Percentiles rank a stretch among this genome's conserved stretches.
Conservation (phyloP, 1,140 invertebrate species). For the Phocides pigmalion region DNA sequence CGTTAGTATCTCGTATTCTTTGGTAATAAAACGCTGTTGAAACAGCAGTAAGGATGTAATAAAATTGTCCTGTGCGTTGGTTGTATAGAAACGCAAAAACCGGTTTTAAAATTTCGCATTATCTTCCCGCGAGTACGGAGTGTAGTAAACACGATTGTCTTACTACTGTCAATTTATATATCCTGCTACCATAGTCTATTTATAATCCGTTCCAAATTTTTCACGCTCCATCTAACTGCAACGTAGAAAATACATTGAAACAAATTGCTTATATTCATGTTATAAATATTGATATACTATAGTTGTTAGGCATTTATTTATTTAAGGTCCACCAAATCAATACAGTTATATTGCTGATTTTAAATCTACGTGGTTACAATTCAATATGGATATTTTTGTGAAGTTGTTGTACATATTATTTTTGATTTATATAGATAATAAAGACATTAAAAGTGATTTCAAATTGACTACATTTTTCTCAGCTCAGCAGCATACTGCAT, state of each 20-base stretch:
- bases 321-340: too few relatives aligned
- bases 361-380: too few relatives aligned
- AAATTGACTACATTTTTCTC: too few relatives aligned
- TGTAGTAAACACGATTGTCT: constrained; percentile 4
- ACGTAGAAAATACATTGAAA: background rate
- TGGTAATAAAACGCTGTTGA: background rate
- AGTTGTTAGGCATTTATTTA: too few relatives aligned
- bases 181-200: constrained; percentile 1
- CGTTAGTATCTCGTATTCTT: constrained; percentile 6
- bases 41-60: constrained; percentile 14
- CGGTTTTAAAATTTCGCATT: constrained; percentile 3
- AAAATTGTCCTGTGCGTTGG: constrained; percentile 13
- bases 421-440: too few relatives aligned
- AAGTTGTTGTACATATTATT: too few relatives aligned
- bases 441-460: too few relatives aligned
- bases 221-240: background rate
- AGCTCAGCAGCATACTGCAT: too few relatives aligned
- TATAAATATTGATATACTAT: too few relatives aligned
- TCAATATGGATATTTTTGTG: too few relatives aligned
- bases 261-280: too few relatives aligned
- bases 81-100: constrained; percentile 8
- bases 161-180: constrained; percentile 8
- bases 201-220: background rate
- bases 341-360: too few relatives aligned
- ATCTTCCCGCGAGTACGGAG: background rate